Evolutionary conservation across 1,140 invertebrate genomes (phyloP).

Genomic region (Lerema accius): DNA sequence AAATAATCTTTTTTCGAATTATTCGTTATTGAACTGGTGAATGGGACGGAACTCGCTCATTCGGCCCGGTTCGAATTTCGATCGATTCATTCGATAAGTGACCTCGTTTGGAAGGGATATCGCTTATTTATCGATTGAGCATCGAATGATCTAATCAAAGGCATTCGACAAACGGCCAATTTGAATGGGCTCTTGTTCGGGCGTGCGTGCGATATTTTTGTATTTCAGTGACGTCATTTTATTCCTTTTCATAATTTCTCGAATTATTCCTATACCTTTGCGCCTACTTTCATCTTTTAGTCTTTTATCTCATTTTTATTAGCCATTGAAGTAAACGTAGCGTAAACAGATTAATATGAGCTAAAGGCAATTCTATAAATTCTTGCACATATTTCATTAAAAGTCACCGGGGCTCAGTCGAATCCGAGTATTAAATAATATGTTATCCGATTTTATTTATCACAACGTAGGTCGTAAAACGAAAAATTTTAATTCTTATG

Average conservation of each 20-base stretch:
- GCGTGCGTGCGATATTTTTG: slow-evolving; percentile 27
- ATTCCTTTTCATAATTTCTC: slow-evolving; percentile 2
- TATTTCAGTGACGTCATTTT: slow-evolving; percentile 2
- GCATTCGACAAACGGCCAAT: slow-evolving; percentile 44
- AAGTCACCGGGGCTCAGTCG: slow-evolving; percentile 13
- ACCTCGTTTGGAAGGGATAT: slow-evolving; percentile 79
- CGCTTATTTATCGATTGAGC: slow-evolving; percentile 74
- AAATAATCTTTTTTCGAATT: slow-evolving; percentile 47
- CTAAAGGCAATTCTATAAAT: slow-evolving; percentile 12
- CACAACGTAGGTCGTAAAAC: slow-evolving; percentile 38
- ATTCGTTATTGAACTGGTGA: slow-evolving; percentile 55
- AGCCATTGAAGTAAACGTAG: neutral
- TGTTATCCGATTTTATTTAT: slow-evolving; percentile 31
- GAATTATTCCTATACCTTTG: neutral
- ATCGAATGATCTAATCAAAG: slow-evolving; percentile 69
- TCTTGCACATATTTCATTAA: slow-evolving; percentile 16
- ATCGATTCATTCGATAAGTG: slow-evolving; percentile 80
- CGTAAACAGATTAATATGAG: slow-evolving; percentile 9
- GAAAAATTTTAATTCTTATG: slow-evolving; percentile 48
- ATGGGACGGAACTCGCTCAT: slow-evolving; percentile 69
- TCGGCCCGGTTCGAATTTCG: slow-evolving; percentile 74
- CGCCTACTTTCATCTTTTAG: neutral
- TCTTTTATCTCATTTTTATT: slow-evolving; percentile 4
- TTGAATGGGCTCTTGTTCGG: slow-evolving; percentile 33
- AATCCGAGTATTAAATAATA: slow-evolving; percentile 28